phyloP scores from a whole-genome alignment of 2,797 vertebrate species.

The Neosalanx taihuensis region DNA sequence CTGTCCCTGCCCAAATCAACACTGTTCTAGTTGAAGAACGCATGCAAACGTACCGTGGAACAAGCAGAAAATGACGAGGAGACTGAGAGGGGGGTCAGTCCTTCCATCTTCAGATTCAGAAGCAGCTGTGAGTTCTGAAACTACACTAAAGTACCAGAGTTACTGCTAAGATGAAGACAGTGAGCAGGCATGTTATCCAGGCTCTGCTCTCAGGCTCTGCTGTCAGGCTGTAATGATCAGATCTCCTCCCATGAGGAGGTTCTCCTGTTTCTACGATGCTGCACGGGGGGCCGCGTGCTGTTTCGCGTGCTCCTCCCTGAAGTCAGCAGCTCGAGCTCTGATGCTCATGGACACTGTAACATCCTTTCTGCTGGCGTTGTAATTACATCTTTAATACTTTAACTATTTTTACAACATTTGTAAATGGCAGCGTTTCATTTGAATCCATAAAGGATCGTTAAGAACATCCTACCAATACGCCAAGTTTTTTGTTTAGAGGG shows the following conservation, averaged over 20 bases:
- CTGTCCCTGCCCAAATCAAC: neutral
- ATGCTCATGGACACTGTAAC: neutral
- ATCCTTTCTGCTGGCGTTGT: too few relatives aligned
- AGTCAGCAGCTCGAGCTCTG: neutral
- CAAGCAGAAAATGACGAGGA: conserved; percentile 25
- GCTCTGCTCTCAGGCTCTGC: too few relatives aligned
- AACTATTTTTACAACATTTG: too few relatives aligned
- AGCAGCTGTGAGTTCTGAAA: neutral
- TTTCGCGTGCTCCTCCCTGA: conserved; percentile 3
- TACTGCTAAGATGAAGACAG: neutral
- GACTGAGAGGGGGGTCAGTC: conserved; percentile 16
- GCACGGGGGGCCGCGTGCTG: too few relatives aligned
- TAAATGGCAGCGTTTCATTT: too few relatives aligned
- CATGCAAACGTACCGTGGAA: conserved; percentile 36
- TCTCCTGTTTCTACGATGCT: neutral
- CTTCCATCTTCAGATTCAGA: conserved; percentile 21
- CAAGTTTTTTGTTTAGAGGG: too few relatives aligned
- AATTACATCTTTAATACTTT: too few relatives aligned
- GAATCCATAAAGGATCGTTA: too few relatives aligned
- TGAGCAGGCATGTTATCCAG: neutral
- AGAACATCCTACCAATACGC: too few relatives aligned
- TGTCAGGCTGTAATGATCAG: neutral
- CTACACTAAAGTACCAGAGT: neutral
- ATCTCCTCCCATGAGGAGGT: neutral
- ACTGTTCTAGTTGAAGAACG: neutral